Evolutionary conservation across 2,888 invertebrate species (phyloP).

Genomic region (Hermodice carunculata): DNA sequence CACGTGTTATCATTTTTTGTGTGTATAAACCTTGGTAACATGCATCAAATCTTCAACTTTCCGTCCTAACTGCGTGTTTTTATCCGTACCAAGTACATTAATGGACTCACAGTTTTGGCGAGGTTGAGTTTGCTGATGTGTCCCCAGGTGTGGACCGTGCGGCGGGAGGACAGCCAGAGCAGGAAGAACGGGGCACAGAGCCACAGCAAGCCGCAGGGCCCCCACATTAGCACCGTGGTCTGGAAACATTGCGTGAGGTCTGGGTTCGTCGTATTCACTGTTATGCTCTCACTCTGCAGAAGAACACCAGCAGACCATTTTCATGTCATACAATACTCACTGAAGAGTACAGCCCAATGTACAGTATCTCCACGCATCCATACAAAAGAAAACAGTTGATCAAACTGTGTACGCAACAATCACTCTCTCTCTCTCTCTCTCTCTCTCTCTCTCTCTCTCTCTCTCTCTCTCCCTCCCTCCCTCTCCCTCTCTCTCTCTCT

Average conservation of each 20-base stretch:
- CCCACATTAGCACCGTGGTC: slow-evolving; percentile 90
- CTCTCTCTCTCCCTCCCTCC: too few relatives aligned
- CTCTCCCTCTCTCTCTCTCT: too few relatives aligned
- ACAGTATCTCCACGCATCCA: too few relatives aligned
- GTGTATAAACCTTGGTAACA: too few relatives aligned
- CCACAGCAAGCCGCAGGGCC: slow-evolving; percentile 89
- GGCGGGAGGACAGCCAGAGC: slow-evolving; percentile 17
- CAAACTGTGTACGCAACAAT: too few relatives aligned
- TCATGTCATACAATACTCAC: too few relatives aligned
- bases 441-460: too few relatives aligned
- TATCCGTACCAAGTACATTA: background rate
- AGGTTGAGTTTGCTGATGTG: slow-evolving; percentile 7
- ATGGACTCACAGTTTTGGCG: slow-evolving; percentile 11
- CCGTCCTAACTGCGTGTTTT: background rate
- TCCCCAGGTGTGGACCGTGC: background rate
- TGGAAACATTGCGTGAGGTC: slow-evolving; percentile 92
- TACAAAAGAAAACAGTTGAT: too few relatives aligned
- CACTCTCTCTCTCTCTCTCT: too few relatives aligned
- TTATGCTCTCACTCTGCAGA: background rate
- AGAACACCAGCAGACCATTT: too few relatives aligned
- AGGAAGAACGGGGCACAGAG: slow-evolving; percentile 76
- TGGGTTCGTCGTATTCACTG: slow-evolving; percentile 71
- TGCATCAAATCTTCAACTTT: background rate
- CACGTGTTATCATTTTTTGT: too few relatives aligned
- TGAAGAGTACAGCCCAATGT: too few relatives aligned